Conservation (phyloP, 2,113 vertebrate genomes). For the Pangasianodon gigas region DNA sequence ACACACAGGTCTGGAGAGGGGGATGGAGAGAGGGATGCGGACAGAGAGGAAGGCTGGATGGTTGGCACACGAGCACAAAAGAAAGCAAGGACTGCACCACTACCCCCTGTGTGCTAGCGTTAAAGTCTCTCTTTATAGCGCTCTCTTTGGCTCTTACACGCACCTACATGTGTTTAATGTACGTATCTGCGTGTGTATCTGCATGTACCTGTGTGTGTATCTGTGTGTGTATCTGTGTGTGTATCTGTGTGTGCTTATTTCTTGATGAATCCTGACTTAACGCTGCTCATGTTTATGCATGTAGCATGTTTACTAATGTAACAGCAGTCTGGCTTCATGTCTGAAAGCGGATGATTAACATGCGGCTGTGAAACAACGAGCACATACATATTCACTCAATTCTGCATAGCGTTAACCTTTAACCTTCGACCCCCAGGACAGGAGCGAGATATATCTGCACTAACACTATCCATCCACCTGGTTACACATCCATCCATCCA, state of each 20-base stretch:
- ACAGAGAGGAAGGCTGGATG: slow-evolving; percentile 48
- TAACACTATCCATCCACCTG: not conserved
- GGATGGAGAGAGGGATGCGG: slow-evolving; percentile 41
- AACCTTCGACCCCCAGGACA: slow-evolving; percentile 24
- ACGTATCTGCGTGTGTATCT: not conserved
- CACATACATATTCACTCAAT: slow-evolving; percentile 46
- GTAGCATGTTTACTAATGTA: slow-evolving; percentile 35
- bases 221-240: slow-evolving; percentile 3
- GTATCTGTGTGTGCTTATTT: not conserved
- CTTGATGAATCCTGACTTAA: not conserved
- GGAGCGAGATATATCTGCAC: too few relatives aligned
- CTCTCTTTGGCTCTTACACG: slow-evolving; percentile 37
- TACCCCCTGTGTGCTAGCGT: slow-evolving; percentile 54
- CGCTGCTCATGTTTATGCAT: slow-evolving; percentile 25
- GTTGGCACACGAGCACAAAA: slow-evolving; percentile 72
- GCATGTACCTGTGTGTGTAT: not conserved
- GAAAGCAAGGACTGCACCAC: slow-evolving; percentile 63
- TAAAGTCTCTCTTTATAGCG: slow-evolving; percentile 38
- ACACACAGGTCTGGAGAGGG: slow-evolving; percentile 52
- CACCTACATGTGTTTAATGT: not conserved
- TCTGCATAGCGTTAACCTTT: slow-evolving; percentile 52
- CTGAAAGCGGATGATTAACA: slow-evolving; percentile 47
- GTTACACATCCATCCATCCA: not conserved
- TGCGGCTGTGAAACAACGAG: slow-evolving; percentile 32
- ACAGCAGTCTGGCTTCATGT: slow-evolving; percentile 47